Conservation (phyloP, 2,888 invertebrate species). For the Esperia sulphurella region DNA sequence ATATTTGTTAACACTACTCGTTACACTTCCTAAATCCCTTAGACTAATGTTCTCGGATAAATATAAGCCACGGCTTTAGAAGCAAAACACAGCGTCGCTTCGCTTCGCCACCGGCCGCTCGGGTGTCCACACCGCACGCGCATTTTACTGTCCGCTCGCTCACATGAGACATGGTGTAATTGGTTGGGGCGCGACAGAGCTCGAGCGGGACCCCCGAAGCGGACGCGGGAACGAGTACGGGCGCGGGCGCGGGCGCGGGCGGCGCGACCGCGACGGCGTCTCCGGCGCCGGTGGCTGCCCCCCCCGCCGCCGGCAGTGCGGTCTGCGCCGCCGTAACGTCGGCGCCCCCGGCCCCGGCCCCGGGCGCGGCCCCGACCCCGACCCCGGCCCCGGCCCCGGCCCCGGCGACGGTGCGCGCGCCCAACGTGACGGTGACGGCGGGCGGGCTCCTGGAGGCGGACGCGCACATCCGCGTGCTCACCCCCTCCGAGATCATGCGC, state of each 20-base stretch:
- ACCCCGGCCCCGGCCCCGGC: constrained; percentile 25
- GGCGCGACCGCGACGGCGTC: constrained; percentile 22
- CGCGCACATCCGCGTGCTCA: constrained; percentile 92
- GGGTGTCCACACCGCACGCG: not conserved
- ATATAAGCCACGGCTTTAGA: not conserved
- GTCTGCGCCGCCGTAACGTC: constrained; percentile 24
- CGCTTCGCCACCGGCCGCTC: constrained; percentile 6
- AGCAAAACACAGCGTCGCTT: constrained; percentile 5
- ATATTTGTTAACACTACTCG: too few relatives aligned
- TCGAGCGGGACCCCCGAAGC: constrained; percentile 39
- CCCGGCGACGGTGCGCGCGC: constrained; percentile 76
- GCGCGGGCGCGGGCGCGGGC: too few relatives aligned
- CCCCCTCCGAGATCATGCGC: constrained; percentile 94
- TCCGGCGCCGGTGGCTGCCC: constrained; percentile 23
- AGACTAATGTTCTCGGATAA: too few relatives aligned
- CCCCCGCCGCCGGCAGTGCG: constrained; percentile 12
- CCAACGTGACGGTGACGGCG: constrained; percentile 84
- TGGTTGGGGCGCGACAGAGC: constrained; percentile 55
- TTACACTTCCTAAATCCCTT: too few relatives aligned
- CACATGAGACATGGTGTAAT: constrained; percentile 27
- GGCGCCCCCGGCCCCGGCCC: constrained; percentile 13
- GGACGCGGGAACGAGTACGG: constrained; percentile 51
- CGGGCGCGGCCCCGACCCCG: constrained; percentile 18
- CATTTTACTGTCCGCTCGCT: not conserved
- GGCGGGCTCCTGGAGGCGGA: constrained; percentile 81